Evolutionary conservation across 2,888 invertebrate genomes (phyloP), one percentile per base, ranked within the genome.

Genomic region (Andrena flavipes): DNA sequence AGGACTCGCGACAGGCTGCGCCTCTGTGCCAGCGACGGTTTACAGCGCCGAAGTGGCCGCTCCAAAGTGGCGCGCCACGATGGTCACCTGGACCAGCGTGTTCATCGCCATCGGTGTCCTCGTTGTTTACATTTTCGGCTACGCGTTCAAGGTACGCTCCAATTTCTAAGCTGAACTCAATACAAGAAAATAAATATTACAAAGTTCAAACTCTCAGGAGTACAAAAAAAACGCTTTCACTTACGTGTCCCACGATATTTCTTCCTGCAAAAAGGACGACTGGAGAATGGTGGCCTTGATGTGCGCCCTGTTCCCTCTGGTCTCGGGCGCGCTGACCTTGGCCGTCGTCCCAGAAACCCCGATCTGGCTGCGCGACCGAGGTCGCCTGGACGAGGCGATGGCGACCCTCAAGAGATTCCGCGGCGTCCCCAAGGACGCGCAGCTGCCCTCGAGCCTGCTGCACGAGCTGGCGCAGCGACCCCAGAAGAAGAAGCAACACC

Each of bases 81-180:
- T 96, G 67, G 94, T 95, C 10, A 95, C 95, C 0, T 95, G 95
- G 95, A 94, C 95, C 2, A 95, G 95, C 16, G 92, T 95, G 2
- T 93, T 94, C 30, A 95, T 95, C 60, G 94, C 95, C 2, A 70
- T 94, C 4, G 95, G 95, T 6, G 94, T 95, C n/a, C 90, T 95
- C 6, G 81, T 95, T 0, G 94, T 95, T 1, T 96, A 95, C 80
- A 91, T 94, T 3, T 92, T 95, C 56, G 95, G 95, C 72, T 94
- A 93, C 60, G 83, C 95, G 16, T 90, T 95, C 20, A 94, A 94
- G 90, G 95, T 95, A 86, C 75, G 4, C 4, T 5, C 5, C 4
- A 5, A 42, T 5, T 42, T 16, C 42, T 16, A 42, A 4, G 4
- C 42, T 16, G 42, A 42, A 42, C 13, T 42, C 42, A 3, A 0